Base-by-base conservation (phyloP, 2,888 invertebrate species). In the Blastobasis lacticolella region DNA sequence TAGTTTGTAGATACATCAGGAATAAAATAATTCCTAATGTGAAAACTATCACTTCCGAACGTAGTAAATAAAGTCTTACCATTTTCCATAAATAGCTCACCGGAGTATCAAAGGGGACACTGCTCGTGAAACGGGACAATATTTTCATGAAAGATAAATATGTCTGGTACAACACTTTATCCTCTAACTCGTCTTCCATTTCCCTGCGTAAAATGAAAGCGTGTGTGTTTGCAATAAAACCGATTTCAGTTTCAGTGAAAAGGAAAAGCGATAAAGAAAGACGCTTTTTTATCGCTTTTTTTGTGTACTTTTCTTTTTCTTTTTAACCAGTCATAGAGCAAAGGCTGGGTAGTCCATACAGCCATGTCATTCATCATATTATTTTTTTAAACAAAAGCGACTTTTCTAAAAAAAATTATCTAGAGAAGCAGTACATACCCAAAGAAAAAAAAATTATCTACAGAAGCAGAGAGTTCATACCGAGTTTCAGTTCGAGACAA, bases 161-260 rank as follows among this genome's bases (percentile, higher is more conserved):
- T 40, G 95, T 94, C 90, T 96, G 95, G 82, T 95, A 94, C 69
- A 96, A 89, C 69, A 96, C 93, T 90, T 92, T 93, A 71, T 96
- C 95, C 88, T 96, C 96, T 72, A 96, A 89, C 89, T 95, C 95
- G 93, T 96, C 96, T 91, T 96, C 96, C 96, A 96, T 96, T 71
- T 82, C 86, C 79, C 69, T 65, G 49, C 54, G 51, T 41, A 47
- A 57, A 23, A 23, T 23, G 23, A 23, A 23, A 55, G 51, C 36
- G 54, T 6, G 53, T 62, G 55, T 53, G 62, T 57, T 56, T 53
- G 54, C 55, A 61, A 62, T 51, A 62, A 57, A 61, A 54, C 10
- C 45, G 6, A 46, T 46, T 45, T 46, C 44, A 44, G 10, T 46
- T 45, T 46, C 44, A 44, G 10, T 50, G 10, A 49, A 46, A 40